A percentile compares a stretch with the other conserved stretches of the same genome.
phyloP scores from a whole-genome alignment of 2,797 vertebrate genomes.

The Dromococcyx pavoninus region DNA sequence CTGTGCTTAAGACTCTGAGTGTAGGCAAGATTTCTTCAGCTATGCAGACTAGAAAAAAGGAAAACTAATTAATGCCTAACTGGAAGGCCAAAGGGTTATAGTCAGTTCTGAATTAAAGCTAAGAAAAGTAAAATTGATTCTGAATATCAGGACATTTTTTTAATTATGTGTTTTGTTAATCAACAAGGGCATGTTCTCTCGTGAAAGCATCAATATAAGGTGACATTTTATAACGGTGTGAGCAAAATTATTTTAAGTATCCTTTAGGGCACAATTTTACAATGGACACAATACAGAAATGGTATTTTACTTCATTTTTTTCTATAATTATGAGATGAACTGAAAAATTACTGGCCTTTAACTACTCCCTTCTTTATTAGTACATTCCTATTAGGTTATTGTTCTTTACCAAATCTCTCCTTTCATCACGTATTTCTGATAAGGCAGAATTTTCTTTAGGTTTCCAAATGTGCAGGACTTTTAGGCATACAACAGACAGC shows the following conservation, averaged over 20 bases:
- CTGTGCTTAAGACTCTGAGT: neutral
- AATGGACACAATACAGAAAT: neutral
- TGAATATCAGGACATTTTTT: neutral
- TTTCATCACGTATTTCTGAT: neutral
- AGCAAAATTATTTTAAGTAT: neutral
- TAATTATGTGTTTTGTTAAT: neutral
- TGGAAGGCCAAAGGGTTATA: neutral
- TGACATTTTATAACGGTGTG: neutral
- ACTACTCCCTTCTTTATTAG: neutral
- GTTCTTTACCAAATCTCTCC: neutral
- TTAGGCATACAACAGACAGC: neutral
- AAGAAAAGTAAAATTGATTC: neutral
- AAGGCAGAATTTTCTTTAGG: neutral
- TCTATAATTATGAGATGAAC: neutral
- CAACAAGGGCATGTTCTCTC: neutral
- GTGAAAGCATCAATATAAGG: neutral
- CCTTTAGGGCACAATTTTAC: neutral
- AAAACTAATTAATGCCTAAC: neutral
- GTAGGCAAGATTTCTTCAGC: neutral
- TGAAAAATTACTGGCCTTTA: neutral
- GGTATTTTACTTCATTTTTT: neutral
- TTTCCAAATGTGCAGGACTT: neutral
- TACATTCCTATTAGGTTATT: neutral
- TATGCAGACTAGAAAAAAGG: neutral
- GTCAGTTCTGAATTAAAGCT: neutral